Evolutionary conservation across 2,888 invertebrate genomes (phyloP).

Genomic region (Drosophila neonasuta): DNA sequence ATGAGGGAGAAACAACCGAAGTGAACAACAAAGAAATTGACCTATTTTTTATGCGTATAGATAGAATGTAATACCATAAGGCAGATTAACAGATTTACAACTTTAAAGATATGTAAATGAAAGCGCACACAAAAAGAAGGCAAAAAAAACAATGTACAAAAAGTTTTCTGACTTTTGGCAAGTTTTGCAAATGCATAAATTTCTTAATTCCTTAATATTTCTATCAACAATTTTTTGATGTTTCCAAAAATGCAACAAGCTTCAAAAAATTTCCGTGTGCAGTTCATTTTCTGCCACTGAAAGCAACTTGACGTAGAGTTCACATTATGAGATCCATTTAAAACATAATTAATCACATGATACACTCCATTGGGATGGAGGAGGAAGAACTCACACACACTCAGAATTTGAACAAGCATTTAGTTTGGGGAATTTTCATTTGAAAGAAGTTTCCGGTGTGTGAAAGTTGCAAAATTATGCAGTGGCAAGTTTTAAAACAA

Average conservation of each 20-base stretch:
- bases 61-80: constrained; percentile 11
- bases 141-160: no score
- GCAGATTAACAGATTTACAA: constrained; percentile 3
- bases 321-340: constrained; percentile 3
- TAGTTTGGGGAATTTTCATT: background rate
- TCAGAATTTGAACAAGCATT: background rate
- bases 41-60: constrained; percentile 19
- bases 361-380: background rate
- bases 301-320: background rate
- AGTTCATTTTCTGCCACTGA: background rate
- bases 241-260: no score
- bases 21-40: constrained; percentile 20
- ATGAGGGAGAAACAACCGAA: background rate
- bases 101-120: background rate
- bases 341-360: constrained; percentile 1
- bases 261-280: background rate
- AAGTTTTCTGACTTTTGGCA: no score
- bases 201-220: no score
- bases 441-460: background rate
- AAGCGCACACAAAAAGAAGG: background rate
- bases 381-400: background rate
- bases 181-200: no score
- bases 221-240: no score
- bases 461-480: constrained; percentile 13
- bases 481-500: constrained; percentile 31